phyloP scores from a whole-genome alignment of 1,140 invertebrate genomes.

The Camponotus floridanus region DNA sequence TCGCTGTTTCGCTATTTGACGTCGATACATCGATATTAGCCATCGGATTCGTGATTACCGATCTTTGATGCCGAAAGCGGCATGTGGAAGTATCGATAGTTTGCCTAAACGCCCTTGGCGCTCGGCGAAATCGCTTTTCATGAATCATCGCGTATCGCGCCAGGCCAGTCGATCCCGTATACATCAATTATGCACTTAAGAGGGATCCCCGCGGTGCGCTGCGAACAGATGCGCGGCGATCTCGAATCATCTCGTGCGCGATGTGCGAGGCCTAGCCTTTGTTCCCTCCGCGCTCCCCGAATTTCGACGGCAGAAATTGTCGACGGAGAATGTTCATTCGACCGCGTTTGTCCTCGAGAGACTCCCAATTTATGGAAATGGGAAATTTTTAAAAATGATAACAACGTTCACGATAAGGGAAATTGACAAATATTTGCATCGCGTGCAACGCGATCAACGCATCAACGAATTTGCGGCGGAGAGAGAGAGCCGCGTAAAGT shows the following conservation, averaged over 20 bases:
- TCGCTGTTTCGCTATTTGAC: neutral
- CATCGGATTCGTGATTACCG: too few relatives aligned
- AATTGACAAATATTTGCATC: constrained; percentile 3
- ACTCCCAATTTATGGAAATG: neutral
- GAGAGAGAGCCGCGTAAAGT: neutral
- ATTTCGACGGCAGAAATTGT: constrained; percentile 25
- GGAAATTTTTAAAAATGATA: constrained; percentile 4
- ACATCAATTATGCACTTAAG: constrained; percentile 61
- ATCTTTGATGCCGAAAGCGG: neutral
- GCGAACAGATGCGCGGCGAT: constrained; percentile 49
- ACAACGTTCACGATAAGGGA: constrained; percentile 10
- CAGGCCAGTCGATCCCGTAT: constrained; percentile 31
- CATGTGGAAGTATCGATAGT: constrained; percentile 24
- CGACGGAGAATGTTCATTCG: neutral
- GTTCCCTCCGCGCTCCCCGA: neutral
- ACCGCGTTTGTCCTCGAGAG: neutral
- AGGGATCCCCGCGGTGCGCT: constrained; percentile 27
- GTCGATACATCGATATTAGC: neutral
- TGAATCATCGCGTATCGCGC: constrained; percentile 58
- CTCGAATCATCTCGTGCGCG: constrained; percentile 28
- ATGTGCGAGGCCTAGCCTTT: neutral
- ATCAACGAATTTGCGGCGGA: constrained; percentile 21
- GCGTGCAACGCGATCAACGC: neutral
- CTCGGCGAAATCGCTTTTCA: constrained; percentile 34
- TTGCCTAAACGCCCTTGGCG: neutral